phyloP scores from a whole-genome alignment of 2,888 invertebrate species.

The Chouioia cunea region DNA sequence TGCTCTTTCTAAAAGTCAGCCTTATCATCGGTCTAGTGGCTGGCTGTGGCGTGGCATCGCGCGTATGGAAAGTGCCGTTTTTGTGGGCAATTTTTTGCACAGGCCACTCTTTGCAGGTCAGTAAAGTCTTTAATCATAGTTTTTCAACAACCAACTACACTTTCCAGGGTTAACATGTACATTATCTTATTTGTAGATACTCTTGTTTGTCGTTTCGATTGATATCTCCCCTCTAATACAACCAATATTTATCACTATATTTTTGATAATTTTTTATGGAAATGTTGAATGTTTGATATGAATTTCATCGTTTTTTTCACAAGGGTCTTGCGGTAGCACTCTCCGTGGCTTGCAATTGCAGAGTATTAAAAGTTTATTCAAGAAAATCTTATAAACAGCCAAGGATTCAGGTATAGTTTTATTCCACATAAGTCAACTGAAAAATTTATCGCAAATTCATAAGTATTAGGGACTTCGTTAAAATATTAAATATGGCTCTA shows the following conservation, averaged over 20 bases:
- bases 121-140: background rate
- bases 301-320: constrained; percentile 7
- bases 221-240: too few species aligned
- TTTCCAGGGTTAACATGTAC: too few species aligned
- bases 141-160: too few species aligned
- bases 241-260: too few species aligned
- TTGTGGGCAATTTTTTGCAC: constrained; percentile 66
- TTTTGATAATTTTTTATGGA: too few species aligned
- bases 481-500: too few species aligned
- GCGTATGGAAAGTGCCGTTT: constrained; percentile 63
- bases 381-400: constrained; percentile 64
- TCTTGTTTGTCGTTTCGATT: too few species aligned
- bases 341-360: constrained; percentile 75
- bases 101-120: constrained; percentile 65
- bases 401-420: constrained; percentile 62
- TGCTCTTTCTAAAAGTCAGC: constrained; percentile 73
- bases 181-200: too few species aligned
- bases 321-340: constrained; percentile 76
- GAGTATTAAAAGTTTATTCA: constrained; percentile 65
- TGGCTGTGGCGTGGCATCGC: constrained; percentile 64
- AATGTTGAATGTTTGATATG: too few species aligned
- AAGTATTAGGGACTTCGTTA: too few species aligned
- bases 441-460: background rate
- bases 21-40: constrained; percentile 69
- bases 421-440: background rate